phyloP scores from a whole-genome alignment of 2,888 invertebrate species.

The Agapostemon virescens region DNA sequence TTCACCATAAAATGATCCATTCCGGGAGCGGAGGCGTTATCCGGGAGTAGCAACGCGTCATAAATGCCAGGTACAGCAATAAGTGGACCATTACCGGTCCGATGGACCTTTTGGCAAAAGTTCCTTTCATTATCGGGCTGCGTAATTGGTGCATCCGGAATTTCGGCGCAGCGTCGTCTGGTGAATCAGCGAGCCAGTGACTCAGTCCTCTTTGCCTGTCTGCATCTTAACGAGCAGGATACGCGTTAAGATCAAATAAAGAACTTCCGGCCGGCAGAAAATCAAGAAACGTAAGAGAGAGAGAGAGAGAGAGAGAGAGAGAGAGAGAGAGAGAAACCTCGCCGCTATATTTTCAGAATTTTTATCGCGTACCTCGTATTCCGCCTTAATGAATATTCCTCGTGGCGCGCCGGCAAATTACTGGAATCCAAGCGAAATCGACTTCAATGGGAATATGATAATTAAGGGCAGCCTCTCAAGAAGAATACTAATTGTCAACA shows the following conservation, averaged over 20 bases:
- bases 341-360: conserved; percentile 43
- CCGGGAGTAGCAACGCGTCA: neutral
- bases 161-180: conserved; percentile 44
- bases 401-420: conserved; percentile 39
- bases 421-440: conserved; percentile 53
- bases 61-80: conserved; percentile 10
- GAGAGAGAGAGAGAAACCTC: neutral
- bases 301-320: neutral
- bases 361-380: conserved; percentile 43
- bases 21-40: neutral
- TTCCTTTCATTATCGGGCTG: conserved; percentile 46
- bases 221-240: conserved; percentile 60
- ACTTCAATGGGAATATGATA: conserved; percentile 46
- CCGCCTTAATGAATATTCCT: conserved; percentile 49
- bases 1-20: neutral
- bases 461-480: conserved; percentile 29
- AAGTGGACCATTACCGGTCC: conserved; percentile 36
- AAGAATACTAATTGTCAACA: conserved; percentile 27
- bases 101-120: conserved; percentile 50
- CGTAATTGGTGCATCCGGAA: conserved; percentile 62
- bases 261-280: conserved; percentile 46
- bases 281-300: conserved; percentile 36
- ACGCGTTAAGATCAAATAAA: conserved; percentile 60
- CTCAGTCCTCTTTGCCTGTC: conserved; percentile 48
- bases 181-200: conserved; percentile 28